Evolutionary conservation across 2,888 invertebrate genomes (phyloP).

Genomic region (Synanthedon formicaeformis): DNA sequence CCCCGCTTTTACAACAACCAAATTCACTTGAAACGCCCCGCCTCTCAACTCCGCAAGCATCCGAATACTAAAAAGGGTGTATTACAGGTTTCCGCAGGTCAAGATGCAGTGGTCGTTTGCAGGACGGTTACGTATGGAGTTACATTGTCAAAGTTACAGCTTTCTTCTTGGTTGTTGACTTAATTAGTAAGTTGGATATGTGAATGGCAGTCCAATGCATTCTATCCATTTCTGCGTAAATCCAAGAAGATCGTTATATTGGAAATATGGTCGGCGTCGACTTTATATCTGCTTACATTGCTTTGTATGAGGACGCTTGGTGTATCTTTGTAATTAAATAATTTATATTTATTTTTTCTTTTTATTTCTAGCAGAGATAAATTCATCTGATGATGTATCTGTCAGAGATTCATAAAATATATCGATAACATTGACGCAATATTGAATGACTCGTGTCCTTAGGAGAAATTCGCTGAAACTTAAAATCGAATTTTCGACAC

Average conservation of each 20-base stretch:
- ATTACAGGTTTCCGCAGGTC: conserved; percentile 18
- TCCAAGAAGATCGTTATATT: conserved; percentile 61
- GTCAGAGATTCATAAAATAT: too few species aligned
- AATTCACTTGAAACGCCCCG: conserved; percentile 18
- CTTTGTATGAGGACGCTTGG: conserved; percentile 9
- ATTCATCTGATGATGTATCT: too few species aligned
- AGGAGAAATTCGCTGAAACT: too few species aligned
- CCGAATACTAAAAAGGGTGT: conserved; percentile 5
- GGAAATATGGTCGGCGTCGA: conserved; percentile 56
- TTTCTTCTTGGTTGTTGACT: conserved; percentile 63
- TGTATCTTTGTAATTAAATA: too few species aligned
- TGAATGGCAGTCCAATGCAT: conserved; percentile 68
- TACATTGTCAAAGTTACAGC: conserved; percentile 68
- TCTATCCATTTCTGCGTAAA: conserved; percentile 42
- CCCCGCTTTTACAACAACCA: conserved; percentile 41
- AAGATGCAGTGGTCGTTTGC: conserved; percentile 23
- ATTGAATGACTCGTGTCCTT: too few species aligned
- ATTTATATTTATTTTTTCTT: too few species aligned
- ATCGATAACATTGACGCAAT: too few species aligned
- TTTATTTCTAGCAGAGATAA: too few species aligned
- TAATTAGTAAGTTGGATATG: conserved; percentile 69
- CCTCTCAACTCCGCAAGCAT: conserved; percentile 4
- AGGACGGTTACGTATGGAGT: conserved; percentile 59
- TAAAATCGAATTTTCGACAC: too few species aligned
- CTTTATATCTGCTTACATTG: conserved; percentile 7